A percentile compares a stretch with the other conserved stretches of the same genome.
These are phyloP conservation scores for Eremophila alpestris DNA, from an alignment of 2,797 vertebrate species.

Conservation along the genomic window DNA sequence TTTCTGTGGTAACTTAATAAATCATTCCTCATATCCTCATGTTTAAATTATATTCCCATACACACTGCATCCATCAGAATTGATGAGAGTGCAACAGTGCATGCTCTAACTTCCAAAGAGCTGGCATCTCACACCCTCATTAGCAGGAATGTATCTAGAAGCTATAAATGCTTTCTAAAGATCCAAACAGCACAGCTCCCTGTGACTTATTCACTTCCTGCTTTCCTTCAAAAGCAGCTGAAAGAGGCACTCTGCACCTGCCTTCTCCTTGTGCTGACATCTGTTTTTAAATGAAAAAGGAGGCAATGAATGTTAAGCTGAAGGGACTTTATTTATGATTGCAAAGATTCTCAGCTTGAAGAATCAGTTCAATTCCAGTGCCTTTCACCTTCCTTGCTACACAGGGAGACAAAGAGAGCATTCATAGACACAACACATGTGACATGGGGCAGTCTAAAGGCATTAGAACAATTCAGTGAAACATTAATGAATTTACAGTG, in stretches of 20 bases:
- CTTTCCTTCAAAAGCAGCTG: constrained; percentile 8
- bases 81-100: background rate
- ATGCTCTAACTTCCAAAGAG: background rate
- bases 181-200: background rate
- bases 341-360: constrained; percentile 25
- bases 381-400: constrained; percentile 8
- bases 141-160: background rate
- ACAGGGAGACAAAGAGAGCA: constrained; percentile 50
- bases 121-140: background rate
- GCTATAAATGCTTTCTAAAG: background rate
- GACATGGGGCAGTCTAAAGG: constrained; percentile 24
- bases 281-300: constrained; percentile 16
- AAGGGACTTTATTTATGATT: constrained; percentile 36
- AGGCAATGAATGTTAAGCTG: background rate
- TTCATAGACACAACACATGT: constrained; percentile 45
- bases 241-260: background rate
- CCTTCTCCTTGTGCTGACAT: constrained; percentile 15
- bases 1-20: constrained; percentile 2
- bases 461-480: constrained; percentile 47
- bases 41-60: background rate
- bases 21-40: background rate
- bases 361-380: constrained; percentile 26
- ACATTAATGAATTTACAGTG: constrained; percentile 46
- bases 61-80: background rate
- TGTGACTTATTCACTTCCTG: background rate